Evolutionary conservation across 1,140 invertebrate genomes (phyloP), one percentile per base, ranked within the genome.

Genomic region (Teleogryllus occipitalis): DNA sequence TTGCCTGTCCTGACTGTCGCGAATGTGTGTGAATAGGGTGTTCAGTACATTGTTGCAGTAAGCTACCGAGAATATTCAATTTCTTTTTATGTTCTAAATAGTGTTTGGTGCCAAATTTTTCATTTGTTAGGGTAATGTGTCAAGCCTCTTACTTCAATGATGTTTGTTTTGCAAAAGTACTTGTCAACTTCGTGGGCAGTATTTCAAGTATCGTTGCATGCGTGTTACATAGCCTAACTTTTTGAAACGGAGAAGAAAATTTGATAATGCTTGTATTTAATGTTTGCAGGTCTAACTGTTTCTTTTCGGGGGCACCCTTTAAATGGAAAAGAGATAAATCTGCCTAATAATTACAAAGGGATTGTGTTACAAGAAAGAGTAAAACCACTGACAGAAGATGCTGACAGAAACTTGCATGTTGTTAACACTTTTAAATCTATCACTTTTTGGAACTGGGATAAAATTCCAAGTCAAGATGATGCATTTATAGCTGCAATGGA

Each of bases 371-470:
- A 89, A 48, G 92, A 93, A 47, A 87, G 87, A 21, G 89, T 91
- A 81, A 89, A 89, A 82, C 88, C 90, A 7, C 85, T 89, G 0
- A 85, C 84, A 78, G 89, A 92, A 82, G 88, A 89, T 74, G 86
- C 88, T 49, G 89, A 91, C 22, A 87, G 92, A 78, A 90, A 89
- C 83, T 89, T 93, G 74, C 89, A 90, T 84, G 86, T 89, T 0
- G 88, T 87, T 0, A 87, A 90, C 27, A 88, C 82, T 46, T 95
- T 95, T 84, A 87, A 90, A 79, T 84, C 90, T 65, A 88, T 95
- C 76, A 90, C 87, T 3, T 91, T 92, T 83, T 95, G 94, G 94
- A 95, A 95, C 85, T 94, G 93, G 88, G 93, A 94, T 83, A 92
- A 90, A 85, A 86, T 88, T 74, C 92, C 93, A 65, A 91, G 90